Base-by-base conservation (phyloP, 2,797 vertebrate species). In the Centroberyx gerrardi region DNA sequence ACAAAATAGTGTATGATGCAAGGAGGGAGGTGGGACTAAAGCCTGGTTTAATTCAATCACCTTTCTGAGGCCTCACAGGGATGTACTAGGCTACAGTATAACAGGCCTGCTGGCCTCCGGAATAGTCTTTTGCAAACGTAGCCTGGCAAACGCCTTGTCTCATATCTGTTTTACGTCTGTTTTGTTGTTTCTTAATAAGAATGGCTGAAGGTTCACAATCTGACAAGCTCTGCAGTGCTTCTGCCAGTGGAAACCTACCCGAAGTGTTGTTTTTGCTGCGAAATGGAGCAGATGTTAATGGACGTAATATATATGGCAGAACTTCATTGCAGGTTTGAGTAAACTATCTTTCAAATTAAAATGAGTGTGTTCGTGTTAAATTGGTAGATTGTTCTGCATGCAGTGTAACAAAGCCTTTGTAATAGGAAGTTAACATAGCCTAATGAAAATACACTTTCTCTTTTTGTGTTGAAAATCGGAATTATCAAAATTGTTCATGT, bases 321-420 rank as follows among this genome's bases (percentile, higher is more conserved):
- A 99, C 97, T 89, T 88, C 98, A 83, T 87, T 99, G 87, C 98
- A 99, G 98, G 98, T 99, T 92, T 90, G 97, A 96, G 92, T 87
- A 52, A 65, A 61, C 31, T 67, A 62, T 53, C 3, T 29, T 82
- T 71, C 4, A 59, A 2, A 68, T 15, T 15, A 8, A 3, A 71
- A 38, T 22, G 52, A 15, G 44, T 46, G 15, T 59, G 3, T 42
- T 72, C 0, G 4, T 58, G 3, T 0, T 40, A 0, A 3, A 18
- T 6, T 69, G 14, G 17, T 18, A 9, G 14, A 48, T 3, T 52
- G 18, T 61, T 18, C 9, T 40, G 29, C 56, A 59, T 60, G 40
- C 38, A 52, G 49, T 52, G 49, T 52, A 8, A 10, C 8, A 52
- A 10, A 17, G 44, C 44, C 13, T 17, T 14, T 15, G 14, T 17